Percentiles rank a stretch among this genome's conserved stretches.
phyloP scores from a whole-genome alignment of 92 coral and sea anemone genomes.

The Phenganax subtilis region DNA sequence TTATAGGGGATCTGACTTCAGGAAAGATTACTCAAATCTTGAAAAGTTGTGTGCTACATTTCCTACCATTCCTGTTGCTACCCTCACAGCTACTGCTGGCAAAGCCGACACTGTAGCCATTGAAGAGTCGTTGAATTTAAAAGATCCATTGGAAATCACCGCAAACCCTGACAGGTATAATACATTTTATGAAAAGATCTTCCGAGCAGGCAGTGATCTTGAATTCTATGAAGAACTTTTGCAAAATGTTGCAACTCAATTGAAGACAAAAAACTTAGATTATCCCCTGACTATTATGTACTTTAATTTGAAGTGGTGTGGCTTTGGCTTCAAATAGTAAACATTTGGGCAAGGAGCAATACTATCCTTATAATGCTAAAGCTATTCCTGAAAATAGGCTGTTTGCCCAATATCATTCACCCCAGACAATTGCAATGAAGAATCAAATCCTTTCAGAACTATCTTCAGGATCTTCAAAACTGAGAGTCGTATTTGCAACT shows the following conservation, averaged over 20 bases:
- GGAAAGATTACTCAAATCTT: constrained; percentile 48
- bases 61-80: constrained; percentile 49
- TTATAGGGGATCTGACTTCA: constrained; percentile 51
- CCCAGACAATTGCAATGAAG: constrained; percentile 47
- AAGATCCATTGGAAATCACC: constrained; percentile 32
- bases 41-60: constrained; percentile 53
- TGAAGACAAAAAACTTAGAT: constrained; percentile 18
- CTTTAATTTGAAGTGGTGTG: constrained; percentile 51
- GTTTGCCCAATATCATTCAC: constrained; percentile 54
- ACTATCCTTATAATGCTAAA: constrained; percentile 37
- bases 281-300: constrained; percentile 49
- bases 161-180: constrained; percentile 43
- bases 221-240: constrained; percentile 43
- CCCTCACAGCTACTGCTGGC: constrained; percentile 59
- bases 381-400: constrained; percentile 45
- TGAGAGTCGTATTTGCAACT: constrained; percentile 31
- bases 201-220: constrained; percentile 41
- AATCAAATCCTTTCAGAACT: constrained; percentile 3
- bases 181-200: constrained; percentile 42
- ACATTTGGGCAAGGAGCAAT: constrained; percentile 43
- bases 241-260: constrained; percentile 38
- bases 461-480: not conserved
- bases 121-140: constrained; percentile 19
- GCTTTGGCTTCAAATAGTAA: constrained; percentile 47
- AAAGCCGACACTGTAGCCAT: constrained; percentile 24